Conservation (phyloP, 2,113 vertebrate genomes). For the Cyanistes caeruleus region DNA sequence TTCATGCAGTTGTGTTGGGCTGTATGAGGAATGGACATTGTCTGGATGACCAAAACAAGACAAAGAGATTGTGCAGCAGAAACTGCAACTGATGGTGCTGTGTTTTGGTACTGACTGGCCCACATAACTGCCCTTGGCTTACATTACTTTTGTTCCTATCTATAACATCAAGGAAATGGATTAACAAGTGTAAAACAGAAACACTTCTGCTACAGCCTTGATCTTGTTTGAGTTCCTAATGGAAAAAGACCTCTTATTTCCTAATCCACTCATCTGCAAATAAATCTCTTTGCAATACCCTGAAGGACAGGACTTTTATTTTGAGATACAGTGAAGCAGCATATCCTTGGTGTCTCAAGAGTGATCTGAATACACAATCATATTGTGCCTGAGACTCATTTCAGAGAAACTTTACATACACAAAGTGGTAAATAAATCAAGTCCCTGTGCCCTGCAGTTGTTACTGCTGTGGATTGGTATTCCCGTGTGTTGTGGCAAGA, state of each 20-base stretch:
- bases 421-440: neutral
- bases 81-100: neutral
- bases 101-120: neutral
- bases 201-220: neutral
- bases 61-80: neutral
- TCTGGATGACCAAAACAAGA: neutral
- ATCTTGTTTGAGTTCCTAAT: neutral
- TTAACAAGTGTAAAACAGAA: neutral
- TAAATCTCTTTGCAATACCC: neutral
- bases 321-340: neutral
- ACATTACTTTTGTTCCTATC: neutral
- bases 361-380: neutral
- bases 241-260: neutral
- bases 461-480: neutral
- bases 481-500: accelerated
- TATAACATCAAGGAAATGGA: neutral
- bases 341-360: neutral
- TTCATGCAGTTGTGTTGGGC: neutral
- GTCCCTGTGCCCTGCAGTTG: neutral
- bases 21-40: neutral
- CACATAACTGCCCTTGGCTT: neutral
- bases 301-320: neutral
- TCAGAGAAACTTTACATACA: neutral
- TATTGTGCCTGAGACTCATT: neutral
- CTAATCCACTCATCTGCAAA: neutral